phyloP scores from a whole-genome alignment of 2,797 vertebrate genomes.

The Rhynchotus rufescens region DNA sequence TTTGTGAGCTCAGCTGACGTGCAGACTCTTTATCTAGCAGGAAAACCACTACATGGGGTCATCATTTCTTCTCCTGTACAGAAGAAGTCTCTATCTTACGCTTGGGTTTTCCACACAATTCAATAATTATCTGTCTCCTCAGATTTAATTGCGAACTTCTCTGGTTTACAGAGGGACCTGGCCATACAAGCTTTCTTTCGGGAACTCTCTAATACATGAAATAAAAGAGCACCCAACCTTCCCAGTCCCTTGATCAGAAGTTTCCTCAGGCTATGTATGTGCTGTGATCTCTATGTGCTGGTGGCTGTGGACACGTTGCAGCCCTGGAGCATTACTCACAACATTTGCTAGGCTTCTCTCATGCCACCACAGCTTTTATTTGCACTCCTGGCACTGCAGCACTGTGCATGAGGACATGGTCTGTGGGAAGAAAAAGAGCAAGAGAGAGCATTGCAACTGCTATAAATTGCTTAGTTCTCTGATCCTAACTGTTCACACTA shows the following conservation, averaged over 20 bases:
- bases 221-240: not conserved
- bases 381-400: not conserved
- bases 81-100: not conserved
- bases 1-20: not conserved
- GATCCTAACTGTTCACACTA: not conserved
- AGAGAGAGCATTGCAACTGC: not conserved
- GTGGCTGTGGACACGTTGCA: not conserved
- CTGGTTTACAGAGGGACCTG: not conserved
- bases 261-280: not conserved
- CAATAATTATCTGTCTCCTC: not conserved
- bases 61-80: not conserved
- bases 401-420: not conserved
- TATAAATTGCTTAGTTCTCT: not conserved
- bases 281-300: not conserved
- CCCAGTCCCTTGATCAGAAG: not conserved
- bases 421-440: not conserved
- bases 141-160: not conserved
- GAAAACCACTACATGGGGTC: not conserved
- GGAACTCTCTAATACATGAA: not conserved
- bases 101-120: not conserved
- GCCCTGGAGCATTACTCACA: not conserved
- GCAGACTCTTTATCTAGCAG: not conserved
- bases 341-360: not conserved
- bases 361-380: not conserved
- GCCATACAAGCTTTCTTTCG: not conserved